phyloP scores from a whole-genome alignment of 1,140 invertebrate genomes.

The Calycopis cecrops region DNA sequence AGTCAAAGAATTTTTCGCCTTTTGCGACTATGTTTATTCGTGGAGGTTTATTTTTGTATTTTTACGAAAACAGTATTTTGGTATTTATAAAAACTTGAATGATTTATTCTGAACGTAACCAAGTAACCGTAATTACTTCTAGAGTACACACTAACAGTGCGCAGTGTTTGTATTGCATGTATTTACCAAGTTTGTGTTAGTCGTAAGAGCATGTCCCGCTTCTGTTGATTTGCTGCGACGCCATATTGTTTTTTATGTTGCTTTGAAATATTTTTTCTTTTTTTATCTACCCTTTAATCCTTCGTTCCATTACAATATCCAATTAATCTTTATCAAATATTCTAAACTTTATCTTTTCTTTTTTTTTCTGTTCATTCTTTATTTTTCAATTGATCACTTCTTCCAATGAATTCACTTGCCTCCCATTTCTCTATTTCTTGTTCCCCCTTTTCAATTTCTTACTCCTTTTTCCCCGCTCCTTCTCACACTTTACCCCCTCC shows the following conservation, averaged over 20 bases:
- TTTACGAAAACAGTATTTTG: too few species aligned
- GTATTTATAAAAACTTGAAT: conserved; percentile 11
- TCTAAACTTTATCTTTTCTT: conserved; percentile 1
- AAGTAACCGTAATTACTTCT: conserved; percentile 6
- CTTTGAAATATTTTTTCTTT: conserved; percentile 62
- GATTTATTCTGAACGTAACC: conserved; percentile 13
- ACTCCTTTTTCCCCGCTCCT: neutral
- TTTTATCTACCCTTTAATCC: conserved; percentile 24
- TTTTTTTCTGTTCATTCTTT: too few species aligned
- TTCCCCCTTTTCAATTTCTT: neutral
- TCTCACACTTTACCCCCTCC: conserved; percentile 13
- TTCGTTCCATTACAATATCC: conserved; percentile 7
- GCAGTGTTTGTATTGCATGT: conserved; percentile 30
- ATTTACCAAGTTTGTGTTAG: conserved; percentile 51
- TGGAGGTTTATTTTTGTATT: too few species aligned
- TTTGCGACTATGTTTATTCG: neutral
- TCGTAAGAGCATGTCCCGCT: conserved; percentile 47
- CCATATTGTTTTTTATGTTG: conserved; percentile 64
- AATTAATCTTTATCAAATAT: conserved; percentile 13
- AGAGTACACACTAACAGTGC: conserved; percentile 20
- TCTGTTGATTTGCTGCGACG: conserved; percentile 60
- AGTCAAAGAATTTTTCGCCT: neutral
- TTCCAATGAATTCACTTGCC: too few species aligned
- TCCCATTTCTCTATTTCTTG: too few species aligned
- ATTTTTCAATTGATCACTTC: too few species aligned